Base-by-base conservation (phyloP, 2,113 vertebrate genomes). In the Sceloporus tristichus region DNA sequence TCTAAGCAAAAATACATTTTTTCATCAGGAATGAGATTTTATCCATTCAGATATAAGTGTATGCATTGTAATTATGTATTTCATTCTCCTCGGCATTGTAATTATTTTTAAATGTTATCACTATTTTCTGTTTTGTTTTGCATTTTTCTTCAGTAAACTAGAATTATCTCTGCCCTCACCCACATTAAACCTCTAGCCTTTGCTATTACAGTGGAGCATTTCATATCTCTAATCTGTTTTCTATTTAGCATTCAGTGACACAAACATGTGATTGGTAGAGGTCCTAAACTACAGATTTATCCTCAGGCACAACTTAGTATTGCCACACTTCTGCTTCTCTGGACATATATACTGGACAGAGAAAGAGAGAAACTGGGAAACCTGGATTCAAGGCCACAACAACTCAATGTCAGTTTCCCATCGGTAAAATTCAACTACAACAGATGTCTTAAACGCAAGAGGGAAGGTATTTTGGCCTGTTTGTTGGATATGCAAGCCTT, bases 21-120 rank as follows among this genome's bases (percentile, higher is more conserved):
- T 92, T 93, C 89, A 93, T 92, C 92, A 89, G 92, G 87, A 85
- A 94, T 86, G 81, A 90, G 89, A 77, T 80, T 82, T 91, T 25
- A 5, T 54, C 90, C 87, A 87, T 81, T 93, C 42, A 84, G 85
- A 91, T 89, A 85, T 18, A 90, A 85, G 75, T 85, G 79, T 86
- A 11, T 82, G 80, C 90, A 85, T 91, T 82, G 88, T 76, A 84
- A 78, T 48, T 92, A 92, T 71, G 40, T 34, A 83, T 91, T 89
- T 87, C 77, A n/a, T 90, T 90, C 91, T 89, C 80, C 59, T 82
- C 34, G n/a, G 34, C 0, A 93, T 87, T 90, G 42, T 7, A 0
- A 85, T 53, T 59, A 56, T 19, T 0, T 87, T 71, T 79, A 79
- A 84, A 71, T 88, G 74, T 84, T 83, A 77, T 85, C 68, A 1